phyloP scores from a whole-genome alignment of 2,797 vertebrate genomes.

The Mycteria americana region DNA sequence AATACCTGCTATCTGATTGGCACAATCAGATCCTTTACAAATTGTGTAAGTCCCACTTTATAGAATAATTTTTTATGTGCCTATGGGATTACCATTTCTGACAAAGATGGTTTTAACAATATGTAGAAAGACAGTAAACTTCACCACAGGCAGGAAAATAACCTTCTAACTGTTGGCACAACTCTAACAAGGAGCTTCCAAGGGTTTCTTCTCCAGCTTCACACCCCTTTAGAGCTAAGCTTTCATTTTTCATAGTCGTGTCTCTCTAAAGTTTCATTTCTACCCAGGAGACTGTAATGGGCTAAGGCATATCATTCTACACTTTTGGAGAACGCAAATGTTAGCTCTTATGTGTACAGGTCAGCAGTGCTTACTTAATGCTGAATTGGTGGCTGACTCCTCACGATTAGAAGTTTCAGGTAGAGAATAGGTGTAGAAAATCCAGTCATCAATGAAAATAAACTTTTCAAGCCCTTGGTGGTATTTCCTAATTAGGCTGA shows the following conservation, averaged over 20 bases:
- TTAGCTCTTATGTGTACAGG: not conserved
- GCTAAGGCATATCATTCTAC: not conserved
- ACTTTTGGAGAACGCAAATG: not conserved
- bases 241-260: not conserved
- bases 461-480: not conserved
- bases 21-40: not conserved
- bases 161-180: not conserved
- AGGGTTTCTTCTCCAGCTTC: not conserved
- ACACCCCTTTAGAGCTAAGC: not conserved
- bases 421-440: not conserved
- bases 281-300: not conserved
- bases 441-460: not conserved
- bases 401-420: not conserved
- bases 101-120: not conserved
- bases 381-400: not conserved
- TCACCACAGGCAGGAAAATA: not conserved
- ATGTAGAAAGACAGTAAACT: not conserved
- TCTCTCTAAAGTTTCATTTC: not conserved
- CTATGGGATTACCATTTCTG: not conserved
- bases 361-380: not conserved
- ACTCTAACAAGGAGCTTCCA: not conserved
- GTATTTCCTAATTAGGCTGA: not conserved
- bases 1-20: not conserved
- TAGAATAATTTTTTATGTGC: not conserved
- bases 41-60: not conserved